Conservation (phyloP, 2,888 invertebrate genomes). For the Lasiommata megera region DNA sequence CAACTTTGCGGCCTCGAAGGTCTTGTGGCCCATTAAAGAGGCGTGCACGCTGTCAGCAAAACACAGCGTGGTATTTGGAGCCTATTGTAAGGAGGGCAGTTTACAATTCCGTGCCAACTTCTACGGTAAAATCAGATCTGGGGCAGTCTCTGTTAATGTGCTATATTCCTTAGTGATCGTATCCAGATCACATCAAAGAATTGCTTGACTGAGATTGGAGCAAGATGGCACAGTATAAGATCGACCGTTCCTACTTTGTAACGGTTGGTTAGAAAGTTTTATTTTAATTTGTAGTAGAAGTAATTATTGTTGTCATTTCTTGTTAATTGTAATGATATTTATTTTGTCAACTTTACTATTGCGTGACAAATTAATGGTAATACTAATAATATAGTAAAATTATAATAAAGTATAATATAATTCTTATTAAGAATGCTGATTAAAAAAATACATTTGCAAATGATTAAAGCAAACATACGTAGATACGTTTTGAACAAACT, state of each 20-base stretch:
- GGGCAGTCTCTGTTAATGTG: slow-evolving; percentile 72
- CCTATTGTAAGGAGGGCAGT: slow-evolving; percentile 76
- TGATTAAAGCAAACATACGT: too few relatives aligned
- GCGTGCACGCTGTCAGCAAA: slow-evolving; percentile 21
- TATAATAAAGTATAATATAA: too few relatives aligned
- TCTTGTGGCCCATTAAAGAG: slow-evolving; percentile 11
- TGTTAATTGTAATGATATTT: too few relatives aligned
- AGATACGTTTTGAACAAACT: too few relatives aligned
- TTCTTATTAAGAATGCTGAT: too few relatives aligned
- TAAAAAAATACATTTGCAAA: too few relatives aligned
- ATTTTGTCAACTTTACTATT: too few relatives aligned
- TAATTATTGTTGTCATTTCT: too few relatives aligned
- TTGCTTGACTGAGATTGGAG: slow-evolving; percentile 7
- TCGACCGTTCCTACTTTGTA: background rate
- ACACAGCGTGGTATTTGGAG: slow-evolving; percentile 50
- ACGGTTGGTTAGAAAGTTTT: too few relatives aligned
- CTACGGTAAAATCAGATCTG: slow-evolving; percentile 69
- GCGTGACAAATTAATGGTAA: too few relatives aligned
- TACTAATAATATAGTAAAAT: too few relatives aligned
- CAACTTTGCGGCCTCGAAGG: background rate
- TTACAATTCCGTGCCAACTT: slow-evolving; percentile 79
- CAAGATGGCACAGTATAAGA: background rate
- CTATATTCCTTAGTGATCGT: slow-evolving; percentile 63
- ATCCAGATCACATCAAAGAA: slow-evolving; percentile 71
- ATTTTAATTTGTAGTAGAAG: too few relatives aligned